Base-by-base conservation (phyloP, 2,888 invertebrate genomes). In the Rhopalosiphum nymphaeae region DNA sequence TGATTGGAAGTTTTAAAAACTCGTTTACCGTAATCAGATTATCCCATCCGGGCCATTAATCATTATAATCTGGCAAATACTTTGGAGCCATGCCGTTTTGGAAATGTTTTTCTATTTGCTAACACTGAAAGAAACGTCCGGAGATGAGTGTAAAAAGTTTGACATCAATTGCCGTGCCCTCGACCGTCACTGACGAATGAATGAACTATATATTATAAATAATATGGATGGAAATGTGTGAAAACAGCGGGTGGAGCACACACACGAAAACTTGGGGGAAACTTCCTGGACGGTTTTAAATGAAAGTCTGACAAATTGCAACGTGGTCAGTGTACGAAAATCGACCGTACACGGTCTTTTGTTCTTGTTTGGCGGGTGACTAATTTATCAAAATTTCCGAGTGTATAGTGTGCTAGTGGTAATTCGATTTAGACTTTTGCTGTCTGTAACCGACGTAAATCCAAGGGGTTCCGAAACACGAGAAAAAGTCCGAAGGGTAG, bases 1-100 rank as follows among this genome's bases (percentile, higher is more conserved):
- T 49, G 90, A 94, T 94, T 90, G 93, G 67, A 94, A 94, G 85
- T 94, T 94, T 94, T 89, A 94, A 94, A 94, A 94, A 94, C 93
- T 93, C 93, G 93, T 89, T 93, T 89, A 42, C 86, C 85, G 46
- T 90, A 90, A 94, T 94, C 93, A 91, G 90, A 94, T 94, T 94
- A 93, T 90, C 93, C 90, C 90, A 49, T 57, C 78, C 89, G 61
- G 86, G 90, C 86, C 85, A 90, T 94, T 94, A 94, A 94, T 94
- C 93, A 94, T 94, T 94, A 90, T 86, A 86, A 93, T 93, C 93
- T 89, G 90, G 85, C 56, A 61, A 92, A 92, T 53, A 88, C 67
- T 88, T 67, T 11, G 89, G 26, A 57, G 85, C 44, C 78, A 36
- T 49, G 26, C 61, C 87, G 87, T 88, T 92, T 87, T 42, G 61